Evolutionary conservation across 2,888 invertebrate species (phyloP).

Genomic region (Nudaria mundana): DNA sequence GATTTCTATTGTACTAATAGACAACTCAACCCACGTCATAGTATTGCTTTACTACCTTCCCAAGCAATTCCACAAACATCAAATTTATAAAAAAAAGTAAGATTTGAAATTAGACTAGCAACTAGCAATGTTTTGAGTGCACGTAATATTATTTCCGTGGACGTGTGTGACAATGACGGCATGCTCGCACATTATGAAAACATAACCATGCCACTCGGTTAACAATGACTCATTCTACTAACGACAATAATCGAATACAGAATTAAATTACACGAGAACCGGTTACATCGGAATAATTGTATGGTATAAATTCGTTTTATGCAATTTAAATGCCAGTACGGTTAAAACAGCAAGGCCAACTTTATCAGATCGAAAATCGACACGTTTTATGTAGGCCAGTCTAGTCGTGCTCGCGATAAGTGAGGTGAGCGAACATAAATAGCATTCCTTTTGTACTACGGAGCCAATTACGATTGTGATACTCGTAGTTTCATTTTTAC

Average conservation of each 20-base stretch:
- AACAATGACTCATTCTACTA: conserved; percentile 55
- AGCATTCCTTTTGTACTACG: conserved; percentile 63
- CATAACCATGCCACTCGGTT: conserved; percentile 41
- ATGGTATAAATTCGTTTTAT: conserved; percentile 59
- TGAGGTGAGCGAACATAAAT: conserved; percentile 58
- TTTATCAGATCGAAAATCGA: conserved; percentile 71
- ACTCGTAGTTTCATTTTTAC: conserved; percentile 76
- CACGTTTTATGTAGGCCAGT: conserved; percentile 71
- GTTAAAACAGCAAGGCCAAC: conserved; percentile 69
- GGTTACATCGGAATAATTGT: conserved; percentile 63
- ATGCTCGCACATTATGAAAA: conserved; percentile 40
- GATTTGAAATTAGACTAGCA: too few relatives aligned
- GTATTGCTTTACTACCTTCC: conserved; percentile 16
- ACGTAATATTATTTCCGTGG: conserved; percentile 38
- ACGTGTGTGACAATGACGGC: conserved; percentile 24
- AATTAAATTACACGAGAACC: conserved; percentile 62
- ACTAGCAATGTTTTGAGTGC: conserved; percentile 18
- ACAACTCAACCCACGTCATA: conserved; percentile 36
- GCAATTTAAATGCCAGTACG: conserved; percentile 68
- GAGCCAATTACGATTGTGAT: conserved; percentile 70
- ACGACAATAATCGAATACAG: conserved; percentile 49
- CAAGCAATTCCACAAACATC: conserved; percentile 1
- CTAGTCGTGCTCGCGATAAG: conserved; percentile 58
- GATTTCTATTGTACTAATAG: conserved; percentile 47
- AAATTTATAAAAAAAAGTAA: too few relatives aligned